A percentile compares a stretch with the other conserved stretches of the same genome.
These are phyloP conservation scores for Empis stercorea DNA, from an alignment of 2,888 invertebrate species.

Conservation along the genomic window DNA sequence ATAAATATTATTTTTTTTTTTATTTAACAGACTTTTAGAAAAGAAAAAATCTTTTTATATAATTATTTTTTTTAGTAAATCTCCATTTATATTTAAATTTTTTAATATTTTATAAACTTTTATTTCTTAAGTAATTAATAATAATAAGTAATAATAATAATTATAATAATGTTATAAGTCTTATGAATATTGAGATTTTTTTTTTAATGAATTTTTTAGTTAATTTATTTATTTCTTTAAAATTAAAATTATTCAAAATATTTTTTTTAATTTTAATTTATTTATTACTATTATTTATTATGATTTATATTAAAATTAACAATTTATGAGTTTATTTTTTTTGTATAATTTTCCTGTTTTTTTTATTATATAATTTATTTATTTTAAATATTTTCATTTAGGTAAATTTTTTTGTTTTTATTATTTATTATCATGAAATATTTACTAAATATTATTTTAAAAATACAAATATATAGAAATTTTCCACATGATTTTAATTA, in stretches of 20 bases:
- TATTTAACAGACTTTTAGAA: constrained; percentile 3
- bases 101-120: not conserved
- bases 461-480: too few species aligned
- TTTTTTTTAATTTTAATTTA: not conserved
- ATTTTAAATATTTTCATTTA: too few species aligned
- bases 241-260: not conserved
- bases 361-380: not conserved
- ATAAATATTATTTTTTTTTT: constrained; percentile 2
- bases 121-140: not conserved
- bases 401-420: too few species aligned
- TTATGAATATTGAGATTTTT: constrained; percentile 2
- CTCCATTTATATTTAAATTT: not conserved
- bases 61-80: not conserved
- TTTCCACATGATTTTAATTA: too few species aligned
- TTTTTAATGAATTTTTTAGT: not conserved
- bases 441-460: too few species aligned
- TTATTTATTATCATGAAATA: too few species aligned
- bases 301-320: not conserved
- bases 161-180: not conserved
- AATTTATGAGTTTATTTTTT: not conserved
- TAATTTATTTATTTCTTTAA: not conserved
- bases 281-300: not conserved
- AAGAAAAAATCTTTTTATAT: constrained; percentile 1
- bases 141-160: not conserved
- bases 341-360: not conserved